Conservation (phyloP, 64 coral and sea anemone species). For the Pocillopora verrucosa region DNA sequence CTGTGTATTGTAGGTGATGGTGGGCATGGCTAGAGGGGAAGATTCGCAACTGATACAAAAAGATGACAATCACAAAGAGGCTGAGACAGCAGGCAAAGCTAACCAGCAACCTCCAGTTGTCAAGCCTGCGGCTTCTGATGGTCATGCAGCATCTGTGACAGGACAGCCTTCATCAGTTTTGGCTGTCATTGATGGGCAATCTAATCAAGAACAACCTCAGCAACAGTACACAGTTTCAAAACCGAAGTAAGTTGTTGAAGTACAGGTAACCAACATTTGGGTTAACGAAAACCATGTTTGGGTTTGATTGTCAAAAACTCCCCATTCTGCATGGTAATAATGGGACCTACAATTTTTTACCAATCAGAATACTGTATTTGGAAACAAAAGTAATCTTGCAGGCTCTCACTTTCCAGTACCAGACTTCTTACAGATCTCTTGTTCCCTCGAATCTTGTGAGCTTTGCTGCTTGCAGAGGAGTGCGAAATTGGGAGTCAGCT, state of each 20-base stretch:
- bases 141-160: neutral
- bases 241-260: neutral
- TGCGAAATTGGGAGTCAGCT: no score
- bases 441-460: no score
- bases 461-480: no score
- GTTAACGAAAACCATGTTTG: no score
- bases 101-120: neutral
- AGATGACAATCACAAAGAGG: neutral
- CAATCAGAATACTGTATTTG: no score
- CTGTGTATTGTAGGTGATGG: neutral
- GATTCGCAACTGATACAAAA: neutral
- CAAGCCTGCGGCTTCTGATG: neutral
- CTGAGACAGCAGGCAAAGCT: neutral
- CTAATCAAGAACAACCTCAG: conserved; percentile 18
- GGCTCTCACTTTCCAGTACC: no score
- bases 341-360: no score
- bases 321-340: no score
- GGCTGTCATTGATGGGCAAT: neutral
- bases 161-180: neutral
- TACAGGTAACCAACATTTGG: neutral
- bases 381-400: no score
- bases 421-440: no score
- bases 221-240: neutral
- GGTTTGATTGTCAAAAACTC: no score
- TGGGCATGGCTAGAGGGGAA: neutral